Base-by-base conservation (phyloP, 2,113 vertebrate genomes). In the Drymodes brunneopygia region DNA sequence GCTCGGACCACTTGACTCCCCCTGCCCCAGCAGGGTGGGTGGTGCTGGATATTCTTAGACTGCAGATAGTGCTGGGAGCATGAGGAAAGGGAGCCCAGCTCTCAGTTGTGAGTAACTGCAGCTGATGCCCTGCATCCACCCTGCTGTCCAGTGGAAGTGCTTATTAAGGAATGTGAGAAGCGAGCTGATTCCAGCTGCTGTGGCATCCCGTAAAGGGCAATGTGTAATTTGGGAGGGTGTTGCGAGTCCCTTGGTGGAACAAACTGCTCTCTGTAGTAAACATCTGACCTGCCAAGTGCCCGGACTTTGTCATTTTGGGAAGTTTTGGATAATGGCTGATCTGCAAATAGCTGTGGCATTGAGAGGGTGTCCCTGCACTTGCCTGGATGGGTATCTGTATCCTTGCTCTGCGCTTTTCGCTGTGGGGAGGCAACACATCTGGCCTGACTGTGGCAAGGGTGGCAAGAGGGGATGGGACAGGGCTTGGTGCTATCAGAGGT, bases 141-240 rank as follows among this genome's bases (percentile, higher is more conserved):
- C 92, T 73, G 69, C 67, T 74, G 62, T 73, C 47, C 1, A 6
- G 11, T 94, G 91, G 81, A 96, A 95, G 79, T 93, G 92, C 90
- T 97, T 86, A 78, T 94, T 97, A 58, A 95, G 89, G 93, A 91
- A 91, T 85, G 90, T 70, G 88, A 94, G 86, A 70, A 80, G 71
- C 22, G 85, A 96, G 83, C 60, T 0, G 35, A 81, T 96, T 95
- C 94, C 94, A 96, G 93, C 96, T 96, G 86, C 80, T 96, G 92
- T 2, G 80, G 93, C 51, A 31, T 94, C 90, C 92, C 8, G 1
- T 81, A 95, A 93, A 92, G 88, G 87, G 87, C 84, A 92, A 2
- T 40, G 81, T 96, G 66, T 96, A 95, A 95, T 96, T 94, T 94
- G 83, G 94, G 77, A 96, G 92, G 86, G 86, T 94, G 94, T 91